These are phyloP conservation scores for Gonocerus acuteangulatus DNA, from an alignment of 2,888 invertebrate species.

Conservation along the genomic window DNA sequence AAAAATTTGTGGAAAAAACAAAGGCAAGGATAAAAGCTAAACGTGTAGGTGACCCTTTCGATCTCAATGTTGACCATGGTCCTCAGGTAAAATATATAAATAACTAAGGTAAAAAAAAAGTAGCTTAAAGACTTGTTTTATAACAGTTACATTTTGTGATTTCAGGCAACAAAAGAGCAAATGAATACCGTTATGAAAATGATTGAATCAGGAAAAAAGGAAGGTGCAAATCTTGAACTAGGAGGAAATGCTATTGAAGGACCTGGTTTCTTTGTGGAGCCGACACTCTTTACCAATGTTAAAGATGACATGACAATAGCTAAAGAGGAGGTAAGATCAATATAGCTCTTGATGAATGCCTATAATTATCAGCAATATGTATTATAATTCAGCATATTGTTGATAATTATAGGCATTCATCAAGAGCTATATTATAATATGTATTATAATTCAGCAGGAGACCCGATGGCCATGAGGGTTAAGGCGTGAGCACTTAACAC, in stretches of 20 bases:
- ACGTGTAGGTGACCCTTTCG: conserved; percentile 76
- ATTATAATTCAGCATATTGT: too few relatives aligned
- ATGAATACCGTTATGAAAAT: conserved; percentile 65
- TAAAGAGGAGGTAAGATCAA: conserved; percentile 61
- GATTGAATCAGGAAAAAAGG: conserved; percentile 66
- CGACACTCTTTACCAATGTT: conserved; percentile 72
- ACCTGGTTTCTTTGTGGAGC: conserved; percentile 67
- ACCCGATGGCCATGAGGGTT: too few relatives aligned
- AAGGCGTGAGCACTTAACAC: too few relatives aligned
- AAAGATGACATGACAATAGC: conserved; percentile 69
- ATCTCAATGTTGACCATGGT: conserved; percentile 60
- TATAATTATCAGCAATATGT: too few relatives aligned
- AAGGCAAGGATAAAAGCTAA: conserved; percentile 59
- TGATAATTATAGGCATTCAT: too few relatives aligned
- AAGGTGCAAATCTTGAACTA: conserved; percentile 68
- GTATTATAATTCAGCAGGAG: too few relatives aligned
- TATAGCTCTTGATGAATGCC: too few relatives aligned
- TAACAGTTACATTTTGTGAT: too few relatives aligned
- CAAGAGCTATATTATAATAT: too few relatives aligned
- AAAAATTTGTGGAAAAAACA: conserved; percentile 71
- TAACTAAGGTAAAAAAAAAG: too few relatives aligned
- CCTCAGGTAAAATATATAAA: conserved; percentile 57
- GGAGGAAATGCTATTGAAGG: conserved; percentile 65
- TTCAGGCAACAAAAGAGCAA: conserved; percentile 55
- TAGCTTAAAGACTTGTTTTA: too few relatives aligned